phyloP scores from a whole-genome alignment of 2,113 vertebrate genomes.

The Ceuthmochares aereus region DNA sequence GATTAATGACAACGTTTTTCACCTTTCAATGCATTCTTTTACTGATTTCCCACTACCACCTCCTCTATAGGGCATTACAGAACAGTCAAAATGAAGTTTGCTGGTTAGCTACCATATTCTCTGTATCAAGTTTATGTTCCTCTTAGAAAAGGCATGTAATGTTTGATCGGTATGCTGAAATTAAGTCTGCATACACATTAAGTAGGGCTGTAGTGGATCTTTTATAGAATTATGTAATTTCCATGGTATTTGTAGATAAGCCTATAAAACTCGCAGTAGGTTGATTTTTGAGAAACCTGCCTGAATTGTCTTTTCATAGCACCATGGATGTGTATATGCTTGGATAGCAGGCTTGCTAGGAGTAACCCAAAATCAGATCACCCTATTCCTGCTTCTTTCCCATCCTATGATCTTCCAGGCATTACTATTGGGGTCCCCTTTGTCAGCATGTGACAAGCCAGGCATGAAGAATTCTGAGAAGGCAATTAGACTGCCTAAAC shows the following conservation, averaged over 20 bases:
- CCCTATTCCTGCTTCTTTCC: neutral
- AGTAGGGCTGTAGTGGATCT: neutral
- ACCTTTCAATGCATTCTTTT: neutral
- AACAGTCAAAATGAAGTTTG: neutral
- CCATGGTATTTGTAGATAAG: neutral
- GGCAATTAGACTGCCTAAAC: neutral
- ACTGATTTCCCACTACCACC: neutral
- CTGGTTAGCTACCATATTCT: neutral
- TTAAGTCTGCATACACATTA: neutral
- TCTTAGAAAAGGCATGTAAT: neutral
- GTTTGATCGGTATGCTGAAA: neutral
- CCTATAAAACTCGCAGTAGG: neutral
- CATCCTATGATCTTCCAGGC: neutral
- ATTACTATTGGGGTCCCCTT: neutral
- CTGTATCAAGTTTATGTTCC: neutral
- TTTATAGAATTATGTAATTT: neutral
- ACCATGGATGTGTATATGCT: neutral
- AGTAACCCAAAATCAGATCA: neutral
- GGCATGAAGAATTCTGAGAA: neutral
- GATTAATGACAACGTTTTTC: neutral
- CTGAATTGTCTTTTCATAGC: neutral
- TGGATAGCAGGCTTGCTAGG: neutral
- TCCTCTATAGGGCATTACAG: neutral
- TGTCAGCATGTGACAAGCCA: neutral
- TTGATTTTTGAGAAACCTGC: neutral